Conservation (phyloP, 2,113 vertebrate species). For the Anolis sagrei region DNA sequence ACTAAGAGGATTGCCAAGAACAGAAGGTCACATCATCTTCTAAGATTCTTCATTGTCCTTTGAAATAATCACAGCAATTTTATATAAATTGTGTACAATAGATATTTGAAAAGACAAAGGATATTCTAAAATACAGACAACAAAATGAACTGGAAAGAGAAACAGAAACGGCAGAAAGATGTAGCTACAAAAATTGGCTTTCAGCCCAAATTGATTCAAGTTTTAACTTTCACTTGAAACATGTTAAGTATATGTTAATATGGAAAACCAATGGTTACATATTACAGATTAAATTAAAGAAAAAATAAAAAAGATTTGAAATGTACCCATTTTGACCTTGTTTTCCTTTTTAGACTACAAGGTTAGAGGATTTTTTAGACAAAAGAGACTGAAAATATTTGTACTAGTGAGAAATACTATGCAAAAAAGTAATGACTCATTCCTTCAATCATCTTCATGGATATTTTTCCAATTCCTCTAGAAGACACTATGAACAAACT, state of each 20-base stretch:
- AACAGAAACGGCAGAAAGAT: neutral
- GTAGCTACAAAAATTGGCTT: neutral
- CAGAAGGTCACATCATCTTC: conserved; percentile 9
- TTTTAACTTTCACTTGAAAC: neutral
- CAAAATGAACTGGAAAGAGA: neutral
- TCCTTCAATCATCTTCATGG: neutral
- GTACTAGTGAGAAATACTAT: neutral
- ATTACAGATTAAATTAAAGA: neutral
- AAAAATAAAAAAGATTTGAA: too few species aligned
- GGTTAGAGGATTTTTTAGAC: neutral
- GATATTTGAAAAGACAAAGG: conserved; percentile 14
- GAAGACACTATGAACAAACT: neutral
- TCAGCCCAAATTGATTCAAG: neutral
- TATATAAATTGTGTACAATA: conserved; percentile 11
- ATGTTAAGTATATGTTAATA: neutral
- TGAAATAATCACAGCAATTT: conserved; percentile 12
- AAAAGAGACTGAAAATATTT: neutral
- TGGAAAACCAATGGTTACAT: neutral
- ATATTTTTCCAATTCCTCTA: neutral
- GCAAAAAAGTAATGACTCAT: neutral
- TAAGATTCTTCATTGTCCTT: neutral
- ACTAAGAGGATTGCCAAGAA: conserved; percentile 11
- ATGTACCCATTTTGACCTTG: neutral
- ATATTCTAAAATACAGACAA: neutral
- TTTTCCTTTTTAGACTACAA: neutral